Evolutionary conservation across 2,797 vertebrate species (phyloP).

Genomic region (Fratercula arctica): DNA sequence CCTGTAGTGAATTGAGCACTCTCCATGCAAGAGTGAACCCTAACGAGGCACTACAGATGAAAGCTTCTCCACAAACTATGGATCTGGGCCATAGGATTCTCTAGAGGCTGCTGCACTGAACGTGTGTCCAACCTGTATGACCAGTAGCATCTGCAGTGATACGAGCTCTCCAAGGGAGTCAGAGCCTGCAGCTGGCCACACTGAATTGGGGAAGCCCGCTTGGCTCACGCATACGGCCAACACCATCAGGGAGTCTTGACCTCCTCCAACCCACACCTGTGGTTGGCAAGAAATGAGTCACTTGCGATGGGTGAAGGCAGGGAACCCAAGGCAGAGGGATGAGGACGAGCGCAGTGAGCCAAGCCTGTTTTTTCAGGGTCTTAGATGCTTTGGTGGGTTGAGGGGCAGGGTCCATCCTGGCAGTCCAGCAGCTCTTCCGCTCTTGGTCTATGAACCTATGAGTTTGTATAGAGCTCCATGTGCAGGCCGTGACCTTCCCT

Average conservation of each 20-base stretch:
- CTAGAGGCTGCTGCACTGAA: background rate
- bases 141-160: background rate
- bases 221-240: background rate
- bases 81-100: background rate
- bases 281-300: background rate
- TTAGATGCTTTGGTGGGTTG: background rate
- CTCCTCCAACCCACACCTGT: too few relatives aligned
- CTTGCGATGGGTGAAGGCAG: background rate
- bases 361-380: background rate
- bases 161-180: background rate
- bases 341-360: background rate
- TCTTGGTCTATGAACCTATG: background rate
- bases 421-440: background rate
- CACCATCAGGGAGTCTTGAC: background rate
- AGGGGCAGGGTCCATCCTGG: background rate
- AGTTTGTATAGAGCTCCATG: background rate
- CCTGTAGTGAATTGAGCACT: background rate
- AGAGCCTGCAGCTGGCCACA: rapidly evolving
- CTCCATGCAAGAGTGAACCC: background rate
- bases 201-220: background rate
- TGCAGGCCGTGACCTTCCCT: background rate
- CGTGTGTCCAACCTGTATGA: background rate
- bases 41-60: rapidly evolving
- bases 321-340: background rate
- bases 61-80: background rate